Percentiles rank a stretch among this genome's conserved stretches.
Conservation (phyloP, 2,113 vertebrate species). For the Anolis sagrei region DNA sequence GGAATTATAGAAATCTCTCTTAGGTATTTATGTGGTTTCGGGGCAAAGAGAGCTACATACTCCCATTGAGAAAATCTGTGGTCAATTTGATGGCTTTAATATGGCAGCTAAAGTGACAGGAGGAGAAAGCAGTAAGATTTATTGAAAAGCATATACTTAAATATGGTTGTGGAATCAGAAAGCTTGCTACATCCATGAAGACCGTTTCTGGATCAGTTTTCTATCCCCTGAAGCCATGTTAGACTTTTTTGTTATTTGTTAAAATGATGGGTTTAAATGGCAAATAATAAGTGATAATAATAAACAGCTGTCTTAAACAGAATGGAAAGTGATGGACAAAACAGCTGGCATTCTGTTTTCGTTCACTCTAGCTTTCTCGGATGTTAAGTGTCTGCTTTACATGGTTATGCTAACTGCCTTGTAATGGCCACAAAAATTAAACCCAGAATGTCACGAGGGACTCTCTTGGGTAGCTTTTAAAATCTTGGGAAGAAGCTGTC, state of each 20-base stretch:
- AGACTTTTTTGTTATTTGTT: slow-evolving; percentile 1
- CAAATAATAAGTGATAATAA: slow-evolving; percentile 65
- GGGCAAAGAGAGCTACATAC: slow-evolving; percentile 62
- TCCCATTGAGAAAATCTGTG: slow-evolving; percentile 74
- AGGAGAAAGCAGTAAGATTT: slow-evolving; percentile 62
- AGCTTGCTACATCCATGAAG: slow-evolving; percentile 60
- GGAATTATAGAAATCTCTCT: slow-evolving; percentile 65
- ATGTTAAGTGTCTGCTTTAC: slow-evolving; percentile 48
- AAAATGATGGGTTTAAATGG: slow-evolving; percentile 53
- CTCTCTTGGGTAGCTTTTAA: neutral
- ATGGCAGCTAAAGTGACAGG: slow-evolving; percentile 61
- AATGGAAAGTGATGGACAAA: slow-evolving; percentile 59
- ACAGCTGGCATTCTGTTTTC: slow-evolving; percentile 54
- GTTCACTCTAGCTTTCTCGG: slow-evolving; percentile 39
- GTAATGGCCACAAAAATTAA: slow-evolving; percentile 52
- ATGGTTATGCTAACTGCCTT: slow-evolving; percentile 39
- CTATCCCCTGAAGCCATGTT: slow-evolving; percentile 33
- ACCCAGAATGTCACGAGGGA: neutral
- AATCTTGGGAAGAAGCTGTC: slow-evolving; percentile 26
- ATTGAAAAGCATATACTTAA: slow-evolving; percentile 65
- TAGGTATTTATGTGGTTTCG: slow-evolving; percentile 71
- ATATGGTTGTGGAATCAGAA: slow-evolving; percentile 67
- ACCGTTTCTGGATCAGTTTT: slow-evolving; percentile 38
- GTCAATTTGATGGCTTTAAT: slow-evolving; percentile 75
- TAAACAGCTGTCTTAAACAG: slow-evolving; percentile 49